Evolutionary conservation across 2,797 vertebrate genomes (phyloP), one percentile per base, ranked within the genome.

Genomic region (Tinamus major): DNA sequence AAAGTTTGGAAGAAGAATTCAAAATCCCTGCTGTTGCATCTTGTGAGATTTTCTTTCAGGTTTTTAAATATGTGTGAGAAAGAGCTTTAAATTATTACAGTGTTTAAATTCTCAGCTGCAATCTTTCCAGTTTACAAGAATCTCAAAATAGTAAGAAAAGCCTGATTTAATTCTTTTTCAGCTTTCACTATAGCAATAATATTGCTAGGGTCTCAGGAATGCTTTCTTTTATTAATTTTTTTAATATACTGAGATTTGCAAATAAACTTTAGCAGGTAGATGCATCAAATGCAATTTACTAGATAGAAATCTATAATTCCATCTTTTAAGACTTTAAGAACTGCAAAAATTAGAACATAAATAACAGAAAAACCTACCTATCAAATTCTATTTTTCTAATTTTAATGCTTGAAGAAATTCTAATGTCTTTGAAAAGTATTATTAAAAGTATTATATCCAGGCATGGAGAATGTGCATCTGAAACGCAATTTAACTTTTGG

Each of bases 201-300:
- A 79, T 79, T 69, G 13, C 53, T 58, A 63, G 33, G 5, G 13
- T 69, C 91, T 79, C n/a, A 2, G 0, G 33, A 33, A 37, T 46
- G 58, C 17, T 7, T 55, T 94, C 95, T 49, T 49, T 49, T 19
- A 20, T 49, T 49, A 24, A 24, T 11, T 48, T 24, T 48, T 49
- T 23, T 24, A 49, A 49, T 23, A 49, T 49, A 21, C 26, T 53
- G 51, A 8, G 27, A 29, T 85, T 80, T 80, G 58, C 77, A 74
- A 59, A 76, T 92, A 93, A 92, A 51, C 88, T 92, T 83, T 61
- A 81, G 61, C 61, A 86, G 71, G 20, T 13, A 29, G n/a, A 92
- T 78, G 48, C 74, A 95, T 88, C 80, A 94, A 87, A 91, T 77
- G 20, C 42, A 69, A 89, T 48, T 49, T 46, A 82, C 83, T 86